phyloP scores from a whole-genome alignment of 2,113 vertebrate genomes.

The Cyprinodon brontotheroides region DNA sequence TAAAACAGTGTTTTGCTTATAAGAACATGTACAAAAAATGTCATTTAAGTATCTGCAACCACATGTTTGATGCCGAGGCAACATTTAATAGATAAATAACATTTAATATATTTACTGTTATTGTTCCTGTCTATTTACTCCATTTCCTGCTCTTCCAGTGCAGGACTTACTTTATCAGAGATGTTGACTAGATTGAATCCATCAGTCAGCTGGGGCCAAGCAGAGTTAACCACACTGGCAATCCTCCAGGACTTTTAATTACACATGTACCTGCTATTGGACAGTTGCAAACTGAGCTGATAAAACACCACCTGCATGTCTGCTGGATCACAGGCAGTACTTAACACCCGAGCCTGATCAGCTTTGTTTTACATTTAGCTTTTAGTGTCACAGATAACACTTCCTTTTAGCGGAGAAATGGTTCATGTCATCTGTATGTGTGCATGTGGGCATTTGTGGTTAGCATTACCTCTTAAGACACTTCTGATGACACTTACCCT shows the following conservation, averaged over 20 bases:
- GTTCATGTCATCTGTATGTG: not conserved
- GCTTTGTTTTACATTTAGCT: conserved; percentile 42
- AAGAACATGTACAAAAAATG: not conserved
- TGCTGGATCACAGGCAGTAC: conserved; percentile 19
- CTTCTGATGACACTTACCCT: conserved; percentile 40
- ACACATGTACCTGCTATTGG: conserved; percentile 43
- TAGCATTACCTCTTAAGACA: conserved; percentile 48
- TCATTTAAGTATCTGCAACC: not conserved
- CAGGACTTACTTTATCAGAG: not conserved
- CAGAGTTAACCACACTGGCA: conserved; percentile 39
- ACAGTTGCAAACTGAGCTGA: conserved; percentile 37
- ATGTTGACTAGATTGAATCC: conserved; percentile 21
- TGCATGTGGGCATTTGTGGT: conserved; percentile 36
- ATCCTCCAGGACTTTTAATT: conserved; percentile 41
- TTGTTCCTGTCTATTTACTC: not conserved
- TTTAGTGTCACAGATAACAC: conserved; percentile 25
- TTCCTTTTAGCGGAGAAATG: conserved; percentile 13
- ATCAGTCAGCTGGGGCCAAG: conserved; percentile 31
- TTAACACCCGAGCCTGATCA: not conserved
- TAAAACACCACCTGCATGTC: conserved; percentile 38
- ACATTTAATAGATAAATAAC: not conserved
- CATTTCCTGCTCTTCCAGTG: no score
- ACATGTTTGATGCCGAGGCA: not conserved
- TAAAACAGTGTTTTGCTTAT: no score
- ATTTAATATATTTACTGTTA: not conserved